phyloP scores from a whole-genome alignment of 2,113 vertebrate genomes.

The Sphyrna mokarran region DNA sequence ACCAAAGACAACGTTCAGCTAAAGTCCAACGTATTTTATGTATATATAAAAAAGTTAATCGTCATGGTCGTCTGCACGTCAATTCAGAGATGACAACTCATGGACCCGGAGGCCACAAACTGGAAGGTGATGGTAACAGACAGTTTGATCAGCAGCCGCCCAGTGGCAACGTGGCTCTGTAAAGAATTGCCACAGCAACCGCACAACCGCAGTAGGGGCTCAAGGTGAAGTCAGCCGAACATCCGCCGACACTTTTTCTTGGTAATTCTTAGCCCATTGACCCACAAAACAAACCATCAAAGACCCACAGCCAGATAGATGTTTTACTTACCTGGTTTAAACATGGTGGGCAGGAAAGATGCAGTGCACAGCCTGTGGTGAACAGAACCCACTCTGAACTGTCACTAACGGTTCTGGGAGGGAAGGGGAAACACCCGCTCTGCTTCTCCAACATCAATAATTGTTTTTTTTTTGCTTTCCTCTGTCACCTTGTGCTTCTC shows the following conservation, averaged over 20 bases:
- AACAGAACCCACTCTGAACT: background rate
- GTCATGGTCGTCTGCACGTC: background rate
- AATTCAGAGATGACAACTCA: background rate
- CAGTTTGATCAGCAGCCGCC: background rate
- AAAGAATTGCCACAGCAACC: background rate
- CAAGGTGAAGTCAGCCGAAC: background rate
- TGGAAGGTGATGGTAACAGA: no score
- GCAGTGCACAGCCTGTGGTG: background rate
- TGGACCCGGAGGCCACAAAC: no score
- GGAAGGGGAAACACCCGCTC: background rate
- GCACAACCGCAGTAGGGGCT: background rate
- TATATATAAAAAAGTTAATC: background rate
- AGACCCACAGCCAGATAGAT: background rate
- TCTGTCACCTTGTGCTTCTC: background rate
- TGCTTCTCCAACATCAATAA: no score
- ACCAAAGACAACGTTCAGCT: background rate
- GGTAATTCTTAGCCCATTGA: background rate
- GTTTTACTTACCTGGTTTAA: background rate
- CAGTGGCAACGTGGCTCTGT: background rate
- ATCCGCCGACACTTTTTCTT: background rate
- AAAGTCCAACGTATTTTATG: background rate
- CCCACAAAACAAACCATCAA: background rate
- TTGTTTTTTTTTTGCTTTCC: background rate
- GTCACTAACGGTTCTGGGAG: background rate
- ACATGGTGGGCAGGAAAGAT: background rate